Evolutionary conservation across 2,113 vertebrate species (phyloP), one percentile per base, ranked within the genome.

Genomic region (Cyanocitta stelleri): DNA sequence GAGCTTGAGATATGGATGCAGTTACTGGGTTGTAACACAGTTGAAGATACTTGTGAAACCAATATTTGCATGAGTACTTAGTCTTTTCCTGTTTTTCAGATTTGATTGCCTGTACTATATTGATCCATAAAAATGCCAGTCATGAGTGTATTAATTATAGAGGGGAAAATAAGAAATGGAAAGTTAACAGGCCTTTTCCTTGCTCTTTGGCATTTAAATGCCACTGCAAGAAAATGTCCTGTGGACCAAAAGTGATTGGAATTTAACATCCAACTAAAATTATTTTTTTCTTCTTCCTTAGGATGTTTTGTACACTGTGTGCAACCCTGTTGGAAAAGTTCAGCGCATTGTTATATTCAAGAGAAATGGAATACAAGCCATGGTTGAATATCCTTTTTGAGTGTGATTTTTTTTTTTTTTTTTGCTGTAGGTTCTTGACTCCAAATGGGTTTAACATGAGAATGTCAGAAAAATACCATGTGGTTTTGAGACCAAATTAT

Each of bases 351-450:
- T 99, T 94, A 99, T 99, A 97, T 99, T 99, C 98, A 99, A 99
- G 97, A 99, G 99, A 80, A 99, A 99, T 84, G 99, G 99, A 90
- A 99, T 99, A 97, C 99, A 99, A 98, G 99, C 99, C 95, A 99
- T 99, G 98, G 99, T 99, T 98, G 99, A 99, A 99, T 99, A 99
- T 99, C 99, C 99, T 99, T 98, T 97, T 69, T 85, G 33, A 84
- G 20, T 15, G 52, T 18, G 41, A 1, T 15, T 27, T 11, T 72
- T 22, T 48, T 62, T 61, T 46, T 55, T 72, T 55, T 72, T 82
- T 35, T 33, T 10, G 0, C 39, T 69, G 21, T 83, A 23, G 48
- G 6, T 49, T 73, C 33, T 87, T 63, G 26, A 37, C 35, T 77
- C 32, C 39, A 54, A 44, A 41, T 80, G 35, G 29, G 20, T 80